phyloP scores from a whole-genome alignment of 2,888 invertebrate genomes.

The Druceiella hillmani region DNA sequence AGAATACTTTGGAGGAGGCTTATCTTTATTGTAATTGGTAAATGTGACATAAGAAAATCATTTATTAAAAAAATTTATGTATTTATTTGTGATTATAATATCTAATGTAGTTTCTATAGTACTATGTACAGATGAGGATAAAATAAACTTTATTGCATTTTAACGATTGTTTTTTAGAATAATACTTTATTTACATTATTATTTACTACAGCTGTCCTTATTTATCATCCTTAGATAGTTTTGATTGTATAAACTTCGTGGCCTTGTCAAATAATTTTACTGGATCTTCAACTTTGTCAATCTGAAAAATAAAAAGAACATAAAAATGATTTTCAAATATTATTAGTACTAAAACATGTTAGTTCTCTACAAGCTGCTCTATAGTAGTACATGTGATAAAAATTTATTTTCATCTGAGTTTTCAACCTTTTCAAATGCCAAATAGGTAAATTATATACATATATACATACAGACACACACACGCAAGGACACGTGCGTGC shows the following conservation, averaged over 20 bases:
- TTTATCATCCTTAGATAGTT: slow-evolving; percentile 45
- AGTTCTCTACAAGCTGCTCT: too few species aligned
- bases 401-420: too few species aligned
- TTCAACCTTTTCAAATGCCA: too few species aligned
- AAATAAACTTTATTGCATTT: neutral
- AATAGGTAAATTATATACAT: too few species aligned
- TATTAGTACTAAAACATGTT: too few species aligned
- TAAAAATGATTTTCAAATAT: slow-evolving; percentile 8
- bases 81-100: slow-evolving; percentile 26
- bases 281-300: slow-evolving; percentile 84
- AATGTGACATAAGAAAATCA: slow-evolving; percentile 7
- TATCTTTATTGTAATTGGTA: slow-evolving; percentile 51
- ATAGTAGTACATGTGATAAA: too few species aligned
- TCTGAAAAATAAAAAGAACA: slow-evolving; percentile 46
- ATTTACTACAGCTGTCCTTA: slow-evolving; percentile 32
- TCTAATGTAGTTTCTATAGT: slow-evolving; percentile 11
- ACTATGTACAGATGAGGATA: neutral
- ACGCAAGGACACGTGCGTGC: too few species aligned
- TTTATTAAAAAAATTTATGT: slow-evolving; percentile 27
- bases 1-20: slow-evolving; percentile 82
- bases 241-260: slow-evolving; percentile 63
- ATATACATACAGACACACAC: too few species aligned
- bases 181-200: slow-evolving; percentile 20
- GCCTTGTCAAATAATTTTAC: slow-evolving; percentile 63
- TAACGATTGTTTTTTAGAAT: neutral